Evolutionary conservation across 1,140 invertebrate species (phyloP).

Genomic region (Pogonomyrmex barbatus): DNA sequence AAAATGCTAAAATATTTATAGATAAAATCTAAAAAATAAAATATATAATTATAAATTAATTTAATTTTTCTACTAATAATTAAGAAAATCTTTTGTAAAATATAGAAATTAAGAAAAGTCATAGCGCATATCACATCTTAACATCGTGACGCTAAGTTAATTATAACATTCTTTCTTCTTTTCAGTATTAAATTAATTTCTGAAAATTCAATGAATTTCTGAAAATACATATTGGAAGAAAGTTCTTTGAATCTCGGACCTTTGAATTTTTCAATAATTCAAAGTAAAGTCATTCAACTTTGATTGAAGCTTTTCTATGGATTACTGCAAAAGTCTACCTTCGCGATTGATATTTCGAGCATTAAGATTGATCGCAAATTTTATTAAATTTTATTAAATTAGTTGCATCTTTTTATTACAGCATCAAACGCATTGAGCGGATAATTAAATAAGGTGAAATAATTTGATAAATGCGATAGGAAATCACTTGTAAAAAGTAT

Average conservation of each 20-base stretch:
- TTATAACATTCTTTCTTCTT: neutral
- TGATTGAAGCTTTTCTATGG: slow-evolving; percentile 15
- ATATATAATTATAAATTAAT: neutral
- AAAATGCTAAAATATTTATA: neutral
- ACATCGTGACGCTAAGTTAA: neutral
- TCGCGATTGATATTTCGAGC: slow-evolving; percentile 27
- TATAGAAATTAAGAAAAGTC: neutral
- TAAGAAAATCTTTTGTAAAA: neutral
- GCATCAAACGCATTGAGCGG: neutral
- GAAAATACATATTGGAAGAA: neutral
- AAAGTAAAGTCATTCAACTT: neutral
- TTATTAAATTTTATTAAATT: slow-evolving; percentile 40
- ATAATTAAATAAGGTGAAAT: slow-evolving; percentile 13
- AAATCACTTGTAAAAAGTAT: neutral
- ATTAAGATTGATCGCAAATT: neutral
- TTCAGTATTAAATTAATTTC: neutral
- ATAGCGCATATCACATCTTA: neutral
- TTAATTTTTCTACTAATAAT: neutral
- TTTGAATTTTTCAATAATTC: slow-evolving; percentile 16
- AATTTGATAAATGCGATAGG: neutral
- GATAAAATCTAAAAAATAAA: neutral
- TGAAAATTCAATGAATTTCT: slow-evolving; percentile 27
- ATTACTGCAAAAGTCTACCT: neutral
- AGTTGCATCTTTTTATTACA: neutral
- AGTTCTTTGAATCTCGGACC: neutral